A percentile compares a stretch with the other conserved stretches of the same genome.
These are phyloP conservation scores for Odontomyia ornata DNA, from an alignment of 2,888 invertebrate genomes.

Conservation along the genomic window DNA sequence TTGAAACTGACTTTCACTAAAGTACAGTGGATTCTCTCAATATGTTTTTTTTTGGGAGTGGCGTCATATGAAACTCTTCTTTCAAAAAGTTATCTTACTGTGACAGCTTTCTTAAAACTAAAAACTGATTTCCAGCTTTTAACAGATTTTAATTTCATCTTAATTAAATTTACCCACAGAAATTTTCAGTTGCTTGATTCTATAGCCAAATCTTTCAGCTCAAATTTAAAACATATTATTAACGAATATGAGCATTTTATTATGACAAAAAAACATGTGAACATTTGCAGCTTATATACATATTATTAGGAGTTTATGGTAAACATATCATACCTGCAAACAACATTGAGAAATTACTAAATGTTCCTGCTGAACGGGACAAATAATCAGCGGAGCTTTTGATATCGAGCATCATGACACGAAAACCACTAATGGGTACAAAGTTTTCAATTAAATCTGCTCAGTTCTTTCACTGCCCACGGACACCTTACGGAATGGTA, in stretches of 20 bases:
- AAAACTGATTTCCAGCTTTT: too few species aligned
- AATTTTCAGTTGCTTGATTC: too few species aligned
- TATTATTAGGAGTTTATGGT: too few species aligned
- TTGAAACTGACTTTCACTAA: too few species aligned
- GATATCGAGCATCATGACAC: slow-evolving; percentile 83
- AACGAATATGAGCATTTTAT: not conserved
- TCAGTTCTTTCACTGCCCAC: not conserved
- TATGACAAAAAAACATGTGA: not conserved
- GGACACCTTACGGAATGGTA: not conserved
- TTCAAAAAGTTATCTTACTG: too few species aligned
- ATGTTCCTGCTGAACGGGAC: slow-evolving; percentile 84
- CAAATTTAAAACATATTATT: slow-evolving; percentile 39
- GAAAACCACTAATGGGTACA: slow-evolving; percentile 48
- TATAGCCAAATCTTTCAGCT: too few species aligned
- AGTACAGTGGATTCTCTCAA: too few species aligned
- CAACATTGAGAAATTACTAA: slow-evolving; percentile 94
- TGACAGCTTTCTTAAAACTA: too few species aligned
- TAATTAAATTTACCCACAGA: too few species aligned
- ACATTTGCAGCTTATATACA: not conserved
- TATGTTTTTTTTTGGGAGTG: too few species aligned
- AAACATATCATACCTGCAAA: slow-evolving; percentile 77
- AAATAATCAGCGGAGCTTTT: slow-evolving; percentile 92
- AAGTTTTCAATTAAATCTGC: not conserved
- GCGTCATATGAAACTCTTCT: too few species aligned
- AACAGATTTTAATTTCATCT: too few species aligned